Evolutionary conservation across 2,888 invertebrate species (phyloP).

Genomic region (Stomorhina lunata): DNA sequence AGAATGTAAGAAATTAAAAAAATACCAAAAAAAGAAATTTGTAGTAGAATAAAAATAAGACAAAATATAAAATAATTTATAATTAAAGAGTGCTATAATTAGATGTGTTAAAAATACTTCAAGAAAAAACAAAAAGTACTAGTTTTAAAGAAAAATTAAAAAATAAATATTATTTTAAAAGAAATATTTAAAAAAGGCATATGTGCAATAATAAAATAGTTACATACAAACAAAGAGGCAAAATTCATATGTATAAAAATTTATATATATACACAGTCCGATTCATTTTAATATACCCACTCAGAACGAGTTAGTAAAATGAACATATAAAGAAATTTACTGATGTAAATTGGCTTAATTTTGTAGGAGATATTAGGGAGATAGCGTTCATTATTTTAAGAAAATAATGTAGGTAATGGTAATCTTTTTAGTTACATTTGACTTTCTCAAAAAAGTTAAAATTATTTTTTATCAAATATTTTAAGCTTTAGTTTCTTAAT

Average conservation of each 20-base stretch:
- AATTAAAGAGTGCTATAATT: conserved; percentile 58
- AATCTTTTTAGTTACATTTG: too few species aligned
- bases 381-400: too few species aligned
- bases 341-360: too few species aligned
- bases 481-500: too few species aligned
- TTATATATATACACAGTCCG: too few species aligned
- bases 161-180: conserved; percentile 20
- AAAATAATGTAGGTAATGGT: too few species aligned
- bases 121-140: conserved; percentile 25
- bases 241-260: conserved; percentile 38
- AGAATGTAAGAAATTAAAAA: not conserved
- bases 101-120: conserved; percentile 62
- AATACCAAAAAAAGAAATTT: conserved; percentile 13
- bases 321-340: too few species aligned
- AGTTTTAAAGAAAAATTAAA: conserved; percentile 1
- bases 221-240: conserved; percentile 11
- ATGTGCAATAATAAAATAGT: conserved; percentile 59
- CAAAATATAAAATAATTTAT: conserved; percentile 4
- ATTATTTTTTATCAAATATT: too few species aligned
- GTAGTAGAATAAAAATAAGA: conserved; percentile 30
- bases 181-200: conserved; percentile 11
- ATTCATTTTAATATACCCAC: too few species aligned
- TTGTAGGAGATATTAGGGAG: too few species aligned
- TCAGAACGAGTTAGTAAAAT: too few species aligned
- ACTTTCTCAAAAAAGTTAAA: too few species aligned